A percentile compares a stretch with the other conserved stretches of the same genome.
Evolutionary conservation across 92 coral and sea anemone genomes (phyloP).

Genomic region (Epizoanthus rinbou): DNA sequence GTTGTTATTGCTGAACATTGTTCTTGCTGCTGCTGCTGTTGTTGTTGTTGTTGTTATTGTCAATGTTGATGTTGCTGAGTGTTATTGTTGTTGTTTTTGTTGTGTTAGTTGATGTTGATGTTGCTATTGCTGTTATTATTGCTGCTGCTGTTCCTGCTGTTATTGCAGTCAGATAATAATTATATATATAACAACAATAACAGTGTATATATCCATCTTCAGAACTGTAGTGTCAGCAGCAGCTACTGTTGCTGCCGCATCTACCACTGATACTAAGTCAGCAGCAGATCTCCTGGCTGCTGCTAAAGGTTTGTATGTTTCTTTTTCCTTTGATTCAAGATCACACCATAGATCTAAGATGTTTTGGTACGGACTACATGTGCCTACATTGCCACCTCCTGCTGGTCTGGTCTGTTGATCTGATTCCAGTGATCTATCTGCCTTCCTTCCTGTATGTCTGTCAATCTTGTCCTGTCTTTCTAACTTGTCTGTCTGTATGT

Average conservation of each 20-base stretch:
- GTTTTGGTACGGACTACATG: too few relatives aligned
- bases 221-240: constrained; percentile 15
- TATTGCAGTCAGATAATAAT: not conserved
- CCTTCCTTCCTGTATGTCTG: too few relatives aligned
- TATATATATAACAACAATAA: too few relatives aligned
- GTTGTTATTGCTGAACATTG: not conserved
- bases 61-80: not conserved
- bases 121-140: not conserved
- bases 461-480: too few relatives aligned
- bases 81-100: too few relatives aligned
- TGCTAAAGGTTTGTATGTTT: constrained; percentile 29
- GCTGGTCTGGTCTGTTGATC: too few relatives aligned
- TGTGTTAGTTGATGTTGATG: too few relatives aligned
- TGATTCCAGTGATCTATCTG: too few relatives aligned
- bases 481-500: not conserved
- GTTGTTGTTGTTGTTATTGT: not conserved
- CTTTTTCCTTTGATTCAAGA: not conserved
- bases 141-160: not conserved
- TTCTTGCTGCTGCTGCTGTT: too few relatives aligned
- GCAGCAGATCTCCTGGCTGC: constrained; percentile 33
- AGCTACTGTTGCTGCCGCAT: not conserved
- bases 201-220: too few relatives aligned
- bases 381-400: too few relatives aligned
- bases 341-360: too few relatives aligned
- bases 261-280: constrained; percentile 34